phyloP scores from a whole-genome alignment of 2,888 invertebrate species.

The Dyspetes luteomarginatus region DNA sequence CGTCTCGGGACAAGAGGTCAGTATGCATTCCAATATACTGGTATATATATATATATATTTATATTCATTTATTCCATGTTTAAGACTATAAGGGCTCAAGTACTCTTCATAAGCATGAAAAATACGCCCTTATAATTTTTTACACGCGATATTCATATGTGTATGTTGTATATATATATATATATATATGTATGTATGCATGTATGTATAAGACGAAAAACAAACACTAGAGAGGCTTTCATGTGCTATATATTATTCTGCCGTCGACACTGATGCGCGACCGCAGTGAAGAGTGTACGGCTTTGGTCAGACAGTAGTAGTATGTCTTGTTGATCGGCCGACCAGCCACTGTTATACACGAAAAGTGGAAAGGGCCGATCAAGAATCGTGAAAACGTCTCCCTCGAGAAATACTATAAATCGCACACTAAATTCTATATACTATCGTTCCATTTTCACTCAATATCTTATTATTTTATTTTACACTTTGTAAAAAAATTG shows the following conservation, averaged over 20 bases:
- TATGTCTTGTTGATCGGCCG: slow-evolving; percentile 35
- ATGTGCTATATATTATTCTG: slow-evolving; percentile 17
- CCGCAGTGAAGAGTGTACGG: slow-evolving; percentile 46
- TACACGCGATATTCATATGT: too few species aligned
- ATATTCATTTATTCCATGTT: too few species aligned
- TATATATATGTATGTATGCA: background rate
- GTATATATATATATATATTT: slow-evolving; percentile 6
- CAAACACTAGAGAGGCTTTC: background rate
- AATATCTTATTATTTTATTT: background rate
- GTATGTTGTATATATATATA: background rate
- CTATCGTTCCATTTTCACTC: too few species aligned
- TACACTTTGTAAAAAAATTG: background rate
- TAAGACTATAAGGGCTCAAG: too few species aligned
- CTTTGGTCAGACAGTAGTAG: slow-evolving; percentile 50
- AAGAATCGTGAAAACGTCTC: background rate
- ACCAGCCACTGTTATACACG: background rate
- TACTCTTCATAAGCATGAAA: too few species aligned
- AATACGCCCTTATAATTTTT: too few species aligned
- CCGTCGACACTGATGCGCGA: slow-evolving; percentile 33
- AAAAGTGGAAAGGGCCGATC: slow-evolving; percentile 5
- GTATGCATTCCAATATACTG: slow-evolving; percentile 64
- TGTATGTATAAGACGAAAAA: background rate
- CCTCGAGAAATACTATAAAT: background rate
- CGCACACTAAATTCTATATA: background rate
- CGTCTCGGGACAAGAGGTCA: slow-evolving; percentile 95